These are phyloP conservation scores for Spisula solida DNA, from an alignment of 2,888 invertebrate genomes.

Conservation along the genomic window DNA sequence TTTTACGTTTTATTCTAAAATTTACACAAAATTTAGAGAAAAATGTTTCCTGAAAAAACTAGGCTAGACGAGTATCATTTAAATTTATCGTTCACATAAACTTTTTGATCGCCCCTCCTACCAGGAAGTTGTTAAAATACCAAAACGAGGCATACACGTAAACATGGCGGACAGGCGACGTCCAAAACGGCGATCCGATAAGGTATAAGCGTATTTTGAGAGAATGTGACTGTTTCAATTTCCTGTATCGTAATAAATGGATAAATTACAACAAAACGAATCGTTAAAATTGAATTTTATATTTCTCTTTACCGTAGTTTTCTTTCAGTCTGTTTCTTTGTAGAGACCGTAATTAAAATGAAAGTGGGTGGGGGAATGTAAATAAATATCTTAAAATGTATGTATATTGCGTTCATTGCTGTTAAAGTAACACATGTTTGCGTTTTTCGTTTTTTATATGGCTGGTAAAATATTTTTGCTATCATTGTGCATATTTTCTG, in stretches of 20 bases:
- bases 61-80: too few species aligned
- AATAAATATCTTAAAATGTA: neutral
- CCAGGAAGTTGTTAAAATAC: conserved; percentile 56
- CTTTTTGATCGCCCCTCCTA: conserved; percentile 52
- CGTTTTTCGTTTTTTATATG: too few species aligned
- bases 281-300: neutral
- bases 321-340: neutral
- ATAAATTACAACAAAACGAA: neutral
- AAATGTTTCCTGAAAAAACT: too few species aligned
- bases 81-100: neutral
- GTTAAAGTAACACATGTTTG: too few species aligned
- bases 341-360: neutral
- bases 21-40: too few species aligned
- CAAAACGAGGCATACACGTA: conserved; percentile 74
- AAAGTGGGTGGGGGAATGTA: conserved; percentile 41
- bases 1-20: too few species aligned
- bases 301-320: neutral
- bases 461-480: too few species aligned
- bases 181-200: conserved; percentile 66
- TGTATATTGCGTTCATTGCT: too few species aligned
- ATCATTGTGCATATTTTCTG: too few species aligned
- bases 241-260: neutral
- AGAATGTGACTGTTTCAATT: neutral
- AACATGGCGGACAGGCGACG: conserved; percentile 78
- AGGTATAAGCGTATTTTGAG: conserved; percentile 49